These are phyloP conservation scores for Leptocoma aspasia DNA, from an alignment of 2,113 vertebrate genomes.

Conservation along the genomic window DNA sequence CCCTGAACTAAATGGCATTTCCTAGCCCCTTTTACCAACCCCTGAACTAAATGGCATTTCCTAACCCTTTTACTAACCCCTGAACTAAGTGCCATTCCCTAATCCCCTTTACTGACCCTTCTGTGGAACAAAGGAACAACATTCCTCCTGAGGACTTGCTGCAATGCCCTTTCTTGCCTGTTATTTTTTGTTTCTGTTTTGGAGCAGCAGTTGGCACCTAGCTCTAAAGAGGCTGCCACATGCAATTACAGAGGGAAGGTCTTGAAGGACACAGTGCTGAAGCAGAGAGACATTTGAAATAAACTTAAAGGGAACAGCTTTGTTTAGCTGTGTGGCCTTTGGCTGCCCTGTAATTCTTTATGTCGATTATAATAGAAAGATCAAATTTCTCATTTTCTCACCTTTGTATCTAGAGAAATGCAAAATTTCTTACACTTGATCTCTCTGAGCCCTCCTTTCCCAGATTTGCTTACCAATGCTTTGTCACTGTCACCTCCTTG, in stretches of 20 bases:
- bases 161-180: slow-evolving; percentile 19
- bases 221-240: slow-evolving; percentile 36
- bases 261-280: slow-evolving; percentile 32
- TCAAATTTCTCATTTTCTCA: slow-evolving; percentile 49
- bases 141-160: background rate
- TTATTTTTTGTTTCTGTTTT: background rate
- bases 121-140: background rate
- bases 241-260: slow-evolving; percentile 12
- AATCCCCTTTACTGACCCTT: background rate
- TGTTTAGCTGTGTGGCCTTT: slow-evolving; percentile 7
- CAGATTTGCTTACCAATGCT: slow-evolving; percentile 76
- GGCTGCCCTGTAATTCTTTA: slow-evolving; percentile 41
- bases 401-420: slow-evolving; percentile 24
- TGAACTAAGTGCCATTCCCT: background rate
- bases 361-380: slow-evolving; percentile 46
- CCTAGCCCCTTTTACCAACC: too few relatives aligned
- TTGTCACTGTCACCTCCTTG: slow-evolving; percentile 78
- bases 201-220: background rate
- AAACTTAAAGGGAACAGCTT: slow-evolving; percentile 28
- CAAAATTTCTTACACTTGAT: slow-evolving; percentile 64
- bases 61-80: background rate
- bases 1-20: too few relatives aligned
- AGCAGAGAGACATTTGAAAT: slow-evolving; percentile 43
- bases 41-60: too few relatives aligned
- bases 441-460: slow-evolving; percentile 61